phyloP scores from a whole-genome alignment of 2,888 invertebrate genomes.

The Leptopilina myrica region DNA sequence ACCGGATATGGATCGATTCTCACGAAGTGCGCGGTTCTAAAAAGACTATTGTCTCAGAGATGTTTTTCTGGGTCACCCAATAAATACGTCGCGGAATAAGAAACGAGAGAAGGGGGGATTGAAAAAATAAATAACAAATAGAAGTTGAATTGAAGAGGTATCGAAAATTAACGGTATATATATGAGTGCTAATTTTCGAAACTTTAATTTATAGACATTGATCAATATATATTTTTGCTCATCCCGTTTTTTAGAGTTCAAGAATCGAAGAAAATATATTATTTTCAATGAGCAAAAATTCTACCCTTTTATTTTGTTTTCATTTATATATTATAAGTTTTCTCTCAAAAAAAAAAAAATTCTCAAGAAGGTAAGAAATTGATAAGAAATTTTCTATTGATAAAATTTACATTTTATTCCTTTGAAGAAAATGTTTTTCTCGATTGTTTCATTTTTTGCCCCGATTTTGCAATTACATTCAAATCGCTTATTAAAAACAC shows the following conservation, averaged over 20 bases:
- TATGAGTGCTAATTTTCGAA: conserved; percentile 49
- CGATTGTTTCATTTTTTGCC: too few relatives aligned
- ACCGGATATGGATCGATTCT: conserved; percentile 41
- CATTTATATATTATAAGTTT: not conserved
- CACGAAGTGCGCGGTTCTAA: conserved; percentile 21
- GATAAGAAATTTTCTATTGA: too few relatives aligned
- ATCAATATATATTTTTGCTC: too few relatives aligned
- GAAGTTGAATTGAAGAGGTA: conserved; percentile 52
- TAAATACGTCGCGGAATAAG: conserved; percentile 60
- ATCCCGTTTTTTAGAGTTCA: too few relatives aligned
- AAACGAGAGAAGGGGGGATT: conserved; percentile 41
- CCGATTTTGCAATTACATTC: too few relatives aligned
- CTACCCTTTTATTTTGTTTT: conserved; percentile 34
- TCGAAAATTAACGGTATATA: conserved; percentile 71
- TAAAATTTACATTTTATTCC: too few relatives aligned
- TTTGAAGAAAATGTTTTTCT: too few relatives aligned
- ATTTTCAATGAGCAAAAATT: conserved; percentile 66
- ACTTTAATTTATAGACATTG: too few relatives aligned
- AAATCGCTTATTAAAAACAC: too few relatives aligned
- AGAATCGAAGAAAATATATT: too few relatives aligned
- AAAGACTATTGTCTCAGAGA: conserved; percentile 43
- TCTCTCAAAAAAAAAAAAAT: too few relatives aligned
- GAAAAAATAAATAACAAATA: conserved; percentile 24
- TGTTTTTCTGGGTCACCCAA: conserved; percentile 73
- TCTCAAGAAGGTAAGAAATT: too few relatives aligned